Evolutionary conservation across 2,797 vertebrate species (phyloP).

Genomic region (Rhinophrynus dorsalis): DNA sequence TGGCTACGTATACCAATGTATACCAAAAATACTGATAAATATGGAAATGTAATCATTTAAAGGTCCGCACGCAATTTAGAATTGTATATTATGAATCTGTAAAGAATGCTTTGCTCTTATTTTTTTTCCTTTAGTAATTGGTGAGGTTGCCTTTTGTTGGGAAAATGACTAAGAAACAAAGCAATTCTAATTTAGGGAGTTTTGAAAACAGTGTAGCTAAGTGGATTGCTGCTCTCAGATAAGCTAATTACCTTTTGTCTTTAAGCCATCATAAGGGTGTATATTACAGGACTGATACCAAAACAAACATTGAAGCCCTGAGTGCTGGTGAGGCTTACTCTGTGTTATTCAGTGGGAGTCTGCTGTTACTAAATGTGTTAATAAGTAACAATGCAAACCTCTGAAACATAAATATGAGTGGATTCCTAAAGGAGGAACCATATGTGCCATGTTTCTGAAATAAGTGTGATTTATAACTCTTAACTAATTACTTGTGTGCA

Average conservation of each 20-base stretch:
- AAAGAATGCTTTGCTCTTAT: too few species aligned
- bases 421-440: neutral
- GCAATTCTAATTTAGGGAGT: neutral
- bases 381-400: neutral
- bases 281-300: constrained; percentile 16
- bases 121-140: constrained; percentile 18
- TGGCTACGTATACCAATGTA: too few species aligned
- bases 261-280: constrained; percentile 17
- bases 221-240: constrained; percentile 14
- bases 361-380: neutral
- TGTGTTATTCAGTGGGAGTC: neutral
- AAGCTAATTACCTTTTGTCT: constrained; percentile 15
- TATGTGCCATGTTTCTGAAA: constrained; percentile 18
- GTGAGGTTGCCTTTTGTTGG: neutral
- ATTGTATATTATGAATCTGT: too few species aligned
- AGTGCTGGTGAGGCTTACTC: constrained; percentile 2
- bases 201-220: constrained; percentile 22
- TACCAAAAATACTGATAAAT: too few species aligned
- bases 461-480: constrained; percentile 26
- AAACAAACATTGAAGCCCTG: constrained; percentile 32
- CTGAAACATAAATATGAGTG: neutral
- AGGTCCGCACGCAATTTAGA: too few species aligned
- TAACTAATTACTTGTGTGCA: constrained; percentile 18
- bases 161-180: neutral
- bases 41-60: too few species aligned